Evolutionary conservation across 2,113 vertebrate genomes (phyloP).

Genomic region (Malaclemys terrapin): DNA sequence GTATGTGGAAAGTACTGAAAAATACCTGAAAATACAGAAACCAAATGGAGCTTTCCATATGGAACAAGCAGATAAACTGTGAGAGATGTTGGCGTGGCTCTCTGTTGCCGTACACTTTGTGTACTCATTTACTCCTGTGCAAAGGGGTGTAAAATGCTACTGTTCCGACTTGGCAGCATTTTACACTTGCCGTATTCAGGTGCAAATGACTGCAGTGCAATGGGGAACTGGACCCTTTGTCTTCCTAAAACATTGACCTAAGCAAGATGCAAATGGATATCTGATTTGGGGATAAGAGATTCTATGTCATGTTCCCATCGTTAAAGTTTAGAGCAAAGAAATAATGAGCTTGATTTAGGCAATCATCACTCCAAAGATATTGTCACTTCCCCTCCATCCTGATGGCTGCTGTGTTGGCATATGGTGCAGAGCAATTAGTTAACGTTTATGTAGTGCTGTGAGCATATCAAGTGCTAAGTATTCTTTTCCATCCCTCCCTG

Average conservation of each 20-base stretch:
- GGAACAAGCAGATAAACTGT: neutral
- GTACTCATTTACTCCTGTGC: neutral
- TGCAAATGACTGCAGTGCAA: neutral
- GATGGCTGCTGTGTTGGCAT: neutral
- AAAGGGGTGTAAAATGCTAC: neutral
- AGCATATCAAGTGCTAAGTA: slow-evolving; percentile 18
- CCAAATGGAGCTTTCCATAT: neutral
- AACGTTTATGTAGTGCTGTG: slow-evolving; percentile 23
- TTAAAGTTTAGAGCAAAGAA: neutral
- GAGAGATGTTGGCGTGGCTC: neutral
- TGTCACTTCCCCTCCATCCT: slow-evolving; percentile 33
- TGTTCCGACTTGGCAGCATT: neutral
- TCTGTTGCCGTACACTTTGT: neutral
- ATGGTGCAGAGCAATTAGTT: slow-evolving; percentile 10
- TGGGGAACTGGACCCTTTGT: neutral
- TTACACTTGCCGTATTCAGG: neutral
- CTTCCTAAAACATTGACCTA: neutral
- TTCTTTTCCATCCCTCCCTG: slow-evolving; percentile 12
- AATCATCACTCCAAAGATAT: neutral
- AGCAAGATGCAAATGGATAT: neutral
- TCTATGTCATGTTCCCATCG: neutral
- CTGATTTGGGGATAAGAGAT: neutral
- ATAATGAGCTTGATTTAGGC: slow-evolving; percentile 6
- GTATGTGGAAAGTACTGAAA: neutral
- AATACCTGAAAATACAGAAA: neutral